Evolutionary conservation across 2,888 invertebrate species (phyloP), one percentile per base, ranked within the genome.

Genomic region (Chromoteleia sp.): DNA sequence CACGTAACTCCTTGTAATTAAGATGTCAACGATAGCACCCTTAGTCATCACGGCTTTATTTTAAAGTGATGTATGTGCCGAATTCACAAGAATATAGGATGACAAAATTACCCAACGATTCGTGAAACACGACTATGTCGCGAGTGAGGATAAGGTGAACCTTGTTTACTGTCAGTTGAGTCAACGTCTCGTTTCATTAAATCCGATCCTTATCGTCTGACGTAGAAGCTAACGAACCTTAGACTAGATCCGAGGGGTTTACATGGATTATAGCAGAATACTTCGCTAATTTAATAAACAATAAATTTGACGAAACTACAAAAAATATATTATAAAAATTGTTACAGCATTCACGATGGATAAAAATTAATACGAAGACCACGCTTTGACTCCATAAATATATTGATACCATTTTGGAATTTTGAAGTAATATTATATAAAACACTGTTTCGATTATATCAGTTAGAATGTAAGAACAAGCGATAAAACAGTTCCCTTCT

Each of bases 251-350:
- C 68, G 39, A 74, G 74, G 73, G 61, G 79, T 74, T 79, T 74
- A 78, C 78, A 74, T 74, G 63, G 82, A 82, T 82, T 75, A 75
- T 77, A 75, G 59, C 74, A 39, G 52, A 39, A 78, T 68, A 61
- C 52, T 59, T 67, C 56, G 71, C 61, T 83, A 83, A 86, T 83
- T 73, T 77, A 81, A 83, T 84, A 81, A 84, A 84, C 84, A 85
- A 84, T 84, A 83, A 84, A 81, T 85, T 79, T 76, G 58, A 80
- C 77, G 80, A 71, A 81, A 71, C 71, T 79, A 83, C 82, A 81
- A 77, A 71, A 61, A 61, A 54, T 19, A 33, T 68, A 41, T 70
- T 67, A 33, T 30, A 58, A 30, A 50, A 50, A 74, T 65, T 39
- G 56, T 58, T 54, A n/a, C 39, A 33, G 25, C 36, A 6, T 19